These are phyloP conservation scores for Campoplex nolae DNA, from an alignment of 2,888 invertebrate genomes.

Conservation along the genomic window DNA sequence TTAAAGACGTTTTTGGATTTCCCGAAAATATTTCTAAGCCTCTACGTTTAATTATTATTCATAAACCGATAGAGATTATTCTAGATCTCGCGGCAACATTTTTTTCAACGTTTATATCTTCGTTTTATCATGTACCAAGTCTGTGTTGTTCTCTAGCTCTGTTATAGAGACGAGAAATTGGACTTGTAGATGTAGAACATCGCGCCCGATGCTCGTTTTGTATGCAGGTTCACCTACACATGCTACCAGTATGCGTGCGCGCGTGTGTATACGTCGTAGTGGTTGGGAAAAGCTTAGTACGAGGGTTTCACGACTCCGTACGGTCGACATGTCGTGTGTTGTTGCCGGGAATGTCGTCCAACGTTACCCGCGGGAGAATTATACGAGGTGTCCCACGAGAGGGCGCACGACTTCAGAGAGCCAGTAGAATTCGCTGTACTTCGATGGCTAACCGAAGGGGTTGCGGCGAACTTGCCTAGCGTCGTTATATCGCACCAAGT, in stretches of 20 bases:
- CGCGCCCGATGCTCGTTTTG: constrained; percentile 30
- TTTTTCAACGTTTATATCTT: background rate
- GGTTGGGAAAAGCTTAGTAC: constrained; percentile 46
- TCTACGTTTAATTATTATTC: background rate
- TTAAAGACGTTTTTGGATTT: background rate
- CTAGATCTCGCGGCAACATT: background rate
- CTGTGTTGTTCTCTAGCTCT: background rate
- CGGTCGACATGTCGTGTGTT: constrained; percentile 45
- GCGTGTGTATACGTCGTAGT: background rate
- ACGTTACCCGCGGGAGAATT: constrained; percentile 69
- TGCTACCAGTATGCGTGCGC: too few relatives aligned
- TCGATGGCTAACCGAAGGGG: constrained; percentile 42
- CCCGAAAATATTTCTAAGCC: background rate
- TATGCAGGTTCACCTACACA: background rate
- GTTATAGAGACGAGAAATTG: constrained; percentile 1
- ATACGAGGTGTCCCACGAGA: constrained; percentile 69
- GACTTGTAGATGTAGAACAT: constrained; percentile 9
- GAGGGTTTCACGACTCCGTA: constrained; percentile 58
- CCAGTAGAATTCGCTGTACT: constrained; percentile 41
- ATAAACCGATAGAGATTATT: too few relatives aligned
- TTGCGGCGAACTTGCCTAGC: constrained; percentile 50
- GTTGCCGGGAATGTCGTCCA: constrained; percentile 65
- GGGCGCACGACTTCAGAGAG: constrained; percentile 17
- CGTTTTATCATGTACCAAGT: background rate
- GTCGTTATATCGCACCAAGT: constrained; percentile 44